phyloP scores from a whole-genome alignment of 2,888 invertebrate genomes.

The Andrena flavipes region DNA sequence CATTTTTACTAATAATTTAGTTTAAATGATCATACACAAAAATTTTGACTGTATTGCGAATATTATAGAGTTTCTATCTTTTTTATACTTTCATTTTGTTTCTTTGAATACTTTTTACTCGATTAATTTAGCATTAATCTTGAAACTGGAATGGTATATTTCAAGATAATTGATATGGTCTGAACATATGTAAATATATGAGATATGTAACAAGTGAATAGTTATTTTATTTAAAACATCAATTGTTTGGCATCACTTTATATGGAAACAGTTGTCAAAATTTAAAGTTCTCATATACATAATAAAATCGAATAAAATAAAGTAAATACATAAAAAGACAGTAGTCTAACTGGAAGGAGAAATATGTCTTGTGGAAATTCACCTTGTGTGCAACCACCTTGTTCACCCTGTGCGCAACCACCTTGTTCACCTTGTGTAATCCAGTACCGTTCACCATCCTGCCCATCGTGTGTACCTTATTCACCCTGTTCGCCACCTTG shows the following conservation, averaged over 20 bases:
- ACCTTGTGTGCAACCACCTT: slow-evolving; percentile 75
- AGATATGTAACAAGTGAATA: slow-evolving; percentile 27
- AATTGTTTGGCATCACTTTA: slow-evolving; percentile 15
- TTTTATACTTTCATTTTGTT: slow-evolving; percentile 36
- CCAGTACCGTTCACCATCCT: slow-evolving; percentile 73
- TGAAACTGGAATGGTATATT: slow-evolving; percentile 15
- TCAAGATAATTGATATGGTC: slow-evolving; percentile 11
- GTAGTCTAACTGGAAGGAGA: slow-evolving; percentile 14
- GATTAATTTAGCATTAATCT: slow-evolving; percentile 33
- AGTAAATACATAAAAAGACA: slow-evolving; percentile 22
- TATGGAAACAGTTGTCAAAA: slow-evolving; percentile 27
- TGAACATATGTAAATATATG: slow-evolving; percentile 27
- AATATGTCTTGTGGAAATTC: slow-evolving; percentile 64
- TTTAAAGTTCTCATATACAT: slow-evolving; percentile 14
- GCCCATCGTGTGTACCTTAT: slow-evolving; percentile 72
- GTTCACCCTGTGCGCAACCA: slow-evolving; percentile 74
- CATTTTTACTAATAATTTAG: slow-evolving; percentile 70
- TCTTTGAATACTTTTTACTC: slow-evolving; percentile 20
- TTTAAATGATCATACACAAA: slow-evolving; percentile 13
- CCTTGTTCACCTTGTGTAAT: slow-evolving; percentile 78
- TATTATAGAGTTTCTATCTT: slow-evolving; percentile 12
- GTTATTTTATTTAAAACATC: slow-evolving; percentile 3
- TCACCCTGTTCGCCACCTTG: slow-evolving; percentile 57
- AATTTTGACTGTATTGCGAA: slow-evolving; percentile 41
- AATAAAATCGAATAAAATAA: slow-evolving; percentile 19